Conservation (phyloP, 2,797 vertebrate species). For the Pyrrhura leucotis region DNA sequence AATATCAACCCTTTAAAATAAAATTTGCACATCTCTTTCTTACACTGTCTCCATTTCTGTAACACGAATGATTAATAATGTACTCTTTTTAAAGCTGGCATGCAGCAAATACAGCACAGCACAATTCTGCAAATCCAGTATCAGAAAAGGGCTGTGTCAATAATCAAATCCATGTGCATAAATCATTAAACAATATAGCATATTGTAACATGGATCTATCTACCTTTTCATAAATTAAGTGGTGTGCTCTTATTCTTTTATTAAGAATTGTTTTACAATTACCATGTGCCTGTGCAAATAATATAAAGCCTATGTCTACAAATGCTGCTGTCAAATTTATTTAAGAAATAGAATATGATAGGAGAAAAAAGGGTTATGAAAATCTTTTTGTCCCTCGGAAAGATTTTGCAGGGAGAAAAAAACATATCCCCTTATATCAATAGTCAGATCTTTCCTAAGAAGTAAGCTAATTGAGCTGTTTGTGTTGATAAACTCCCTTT, state of each 20-base stretch:
- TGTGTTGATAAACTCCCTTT: conserved; percentile 93
- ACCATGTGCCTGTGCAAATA: not conserved
- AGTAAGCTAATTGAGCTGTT: conserved; percentile 96
- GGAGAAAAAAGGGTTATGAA: conserved; percentile 3
- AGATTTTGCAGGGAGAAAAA: conserved; percentile 62
- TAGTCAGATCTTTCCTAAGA: conserved; percentile 91
- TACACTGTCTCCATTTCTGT: not conserved
- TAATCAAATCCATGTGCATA: conserved; percentile 21
- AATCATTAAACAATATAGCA: not conserved
- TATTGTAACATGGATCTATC: not conserved
- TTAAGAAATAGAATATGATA: conserved; percentile 27
- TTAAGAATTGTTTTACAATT: conserved; percentile 20
- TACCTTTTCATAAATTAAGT: conserved; percentile 1
- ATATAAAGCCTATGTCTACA: not conserved
- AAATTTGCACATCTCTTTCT: not conserved
- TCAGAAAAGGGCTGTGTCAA: conserved; percentile 5
- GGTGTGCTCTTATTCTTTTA: not conserved
- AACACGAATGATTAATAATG: not conserved
- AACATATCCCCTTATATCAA: conserved; percentile 81
- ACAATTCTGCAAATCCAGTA: not conserved
- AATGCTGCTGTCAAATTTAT: conserved; percentile 48
- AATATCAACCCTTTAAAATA: not conserved
- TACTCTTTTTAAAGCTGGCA: not conserved
- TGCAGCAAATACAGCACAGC: not conserved
- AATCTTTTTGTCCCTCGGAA: conserved; percentile 16